These are phyloP conservation scores for Luffia ferchaultella DNA, from an alignment of 2,888 invertebrate genomes.

Conservation along the genomic window DNA sequence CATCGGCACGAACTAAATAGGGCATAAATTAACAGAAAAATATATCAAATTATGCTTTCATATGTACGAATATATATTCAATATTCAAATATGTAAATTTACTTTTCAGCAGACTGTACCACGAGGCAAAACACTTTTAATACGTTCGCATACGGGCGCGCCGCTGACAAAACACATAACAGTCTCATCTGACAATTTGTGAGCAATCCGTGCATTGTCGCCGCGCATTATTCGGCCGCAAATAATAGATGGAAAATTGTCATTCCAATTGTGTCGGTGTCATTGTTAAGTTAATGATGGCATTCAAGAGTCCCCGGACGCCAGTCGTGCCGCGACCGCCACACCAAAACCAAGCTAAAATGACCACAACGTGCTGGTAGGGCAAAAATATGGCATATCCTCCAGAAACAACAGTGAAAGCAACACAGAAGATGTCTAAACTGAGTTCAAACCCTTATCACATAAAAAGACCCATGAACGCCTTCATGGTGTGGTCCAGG, in stretches of 20 bases:
- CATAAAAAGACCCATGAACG: slow-evolving; percentile 97
- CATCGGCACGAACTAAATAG: too few species aligned
- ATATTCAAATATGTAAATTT: too few species aligned
- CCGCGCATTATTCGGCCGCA: slow-evolving; percentile 63
- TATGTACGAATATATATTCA: too few species aligned
- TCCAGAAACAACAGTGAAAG: slow-evolving; percentile 23
- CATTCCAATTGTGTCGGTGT: slow-evolving; percentile 50
- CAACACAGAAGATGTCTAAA: slow-evolving; percentile 32
- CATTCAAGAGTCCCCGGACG: slow-evolving; percentile 46
- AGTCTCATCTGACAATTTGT: slow-evolving; percentile 66
- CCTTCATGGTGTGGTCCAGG: slow-evolving; percentile 98
- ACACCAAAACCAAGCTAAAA: not conserved
- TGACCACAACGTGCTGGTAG: too few species aligned
- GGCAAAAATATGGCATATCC: slow-evolving; percentile 35
- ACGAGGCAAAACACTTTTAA: slow-evolving; percentile 2
- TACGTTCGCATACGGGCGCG: slow-evolving; percentile 33
- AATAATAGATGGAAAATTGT: slow-evolving; percentile 65
- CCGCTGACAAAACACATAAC: slow-evolving; percentile 50
- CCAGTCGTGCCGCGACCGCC: slow-evolving; percentile 36
- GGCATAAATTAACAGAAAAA: too few species aligned
- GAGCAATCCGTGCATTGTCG: slow-evolving; percentile 65
- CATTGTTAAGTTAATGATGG: slow-evolving; percentile 61
- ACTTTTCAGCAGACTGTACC: too few species aligned
- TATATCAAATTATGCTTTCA: too few species aligned
- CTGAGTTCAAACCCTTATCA: slow-evolving; percentile 63